phyloP scores from a whole-genome alignment of 1,140 invertebrate genomes.

The Drosophila insularis region DNA sequence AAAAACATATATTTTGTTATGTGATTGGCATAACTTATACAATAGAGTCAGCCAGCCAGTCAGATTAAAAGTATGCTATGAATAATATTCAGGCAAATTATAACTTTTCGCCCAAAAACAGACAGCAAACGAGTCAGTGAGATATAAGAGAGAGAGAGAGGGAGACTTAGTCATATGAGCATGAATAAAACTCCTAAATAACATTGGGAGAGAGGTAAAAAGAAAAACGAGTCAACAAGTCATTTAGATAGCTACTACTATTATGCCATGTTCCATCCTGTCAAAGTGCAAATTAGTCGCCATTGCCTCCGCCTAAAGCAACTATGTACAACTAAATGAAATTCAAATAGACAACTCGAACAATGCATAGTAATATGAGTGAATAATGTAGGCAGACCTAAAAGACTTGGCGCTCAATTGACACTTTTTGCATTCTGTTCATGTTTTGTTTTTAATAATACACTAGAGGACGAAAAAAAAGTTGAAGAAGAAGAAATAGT shows the following conservation, averaged over 20 bases:
- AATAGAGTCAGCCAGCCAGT: slow-evolving; percentile 24
- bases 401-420: too few species aligned
- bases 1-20: slow-evolving; percentile 74
- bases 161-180: not conserved
- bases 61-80: slow-evolving; percentile 26
- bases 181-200: not conserved
- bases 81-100: slow-evolving; percentile 21
- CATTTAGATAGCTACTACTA: not conserved
- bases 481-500: slow-evolving; percentile 6
- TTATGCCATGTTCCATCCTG: not conserved
- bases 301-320: slow-evolving; percentile 9
- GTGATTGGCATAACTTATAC: slow-evolving; percentile 76
- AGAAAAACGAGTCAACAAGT: slow-evolving; percentile 3
- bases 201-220: not conserved
- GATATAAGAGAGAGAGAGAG: too few species aligned
- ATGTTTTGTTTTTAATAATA: slow-evolving; percentile 29
- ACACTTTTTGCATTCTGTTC: slow-evolving; percentile 15
- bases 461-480: too few species aligned
- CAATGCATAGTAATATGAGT: too few species aligned
- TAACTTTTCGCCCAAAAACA: not conserved
- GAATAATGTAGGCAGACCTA: slow-evolving; percentile 36
- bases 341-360: slow-evolving; percentile 48
- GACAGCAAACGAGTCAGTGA: not conserved
- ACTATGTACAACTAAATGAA: slow-evolving; percentile 16
- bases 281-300: slow-evolving; percentile 26